Evolutionary conservation across 2,797 vertebrate genomes (phyloP).

Genomic region (Alectoris magna): DNA sequence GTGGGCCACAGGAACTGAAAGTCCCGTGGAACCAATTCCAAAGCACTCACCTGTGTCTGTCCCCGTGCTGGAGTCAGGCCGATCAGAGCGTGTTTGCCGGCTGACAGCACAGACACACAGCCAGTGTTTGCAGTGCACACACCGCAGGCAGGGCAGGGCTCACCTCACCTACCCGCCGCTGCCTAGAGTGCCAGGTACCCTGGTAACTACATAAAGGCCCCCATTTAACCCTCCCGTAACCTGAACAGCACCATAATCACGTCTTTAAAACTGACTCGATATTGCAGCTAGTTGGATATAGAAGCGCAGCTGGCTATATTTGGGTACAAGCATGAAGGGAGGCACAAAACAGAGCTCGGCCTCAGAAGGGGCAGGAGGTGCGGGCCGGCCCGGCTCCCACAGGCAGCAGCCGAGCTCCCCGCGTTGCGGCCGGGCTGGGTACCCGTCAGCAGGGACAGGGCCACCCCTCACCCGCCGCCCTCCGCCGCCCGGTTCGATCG

Average conservation of each 20-base stretch:
- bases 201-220: not conserved
- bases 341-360: fast-evolving
- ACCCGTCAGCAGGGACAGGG: not conserved
- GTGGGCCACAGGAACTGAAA: not conserved
- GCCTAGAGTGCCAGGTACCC: not conserved
- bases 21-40: fast-evolving
- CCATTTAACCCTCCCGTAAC: not conserved
- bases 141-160: not conserved
- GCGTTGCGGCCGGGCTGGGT: no score
- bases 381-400: no score
- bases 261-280: not conserved
- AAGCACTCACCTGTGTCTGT: not conserved
- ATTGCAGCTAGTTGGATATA: fast-evolving
- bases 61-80: fast-evolving
- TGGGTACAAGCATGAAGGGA: not conserved
- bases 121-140: not conserved
- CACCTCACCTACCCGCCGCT: not conserved
- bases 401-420: not conserved
- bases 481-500: not conserved
- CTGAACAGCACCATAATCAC: fast-evolving
- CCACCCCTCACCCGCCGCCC: not conserved
- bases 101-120: not conserved
- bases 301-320: fast-evolving
- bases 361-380: not conserved
- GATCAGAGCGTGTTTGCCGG: fast-evolving